phyloP scores from a whole-genome alignment of 2,797 vertebrate species.

The Rhabdophis nuchalis region DNA sequence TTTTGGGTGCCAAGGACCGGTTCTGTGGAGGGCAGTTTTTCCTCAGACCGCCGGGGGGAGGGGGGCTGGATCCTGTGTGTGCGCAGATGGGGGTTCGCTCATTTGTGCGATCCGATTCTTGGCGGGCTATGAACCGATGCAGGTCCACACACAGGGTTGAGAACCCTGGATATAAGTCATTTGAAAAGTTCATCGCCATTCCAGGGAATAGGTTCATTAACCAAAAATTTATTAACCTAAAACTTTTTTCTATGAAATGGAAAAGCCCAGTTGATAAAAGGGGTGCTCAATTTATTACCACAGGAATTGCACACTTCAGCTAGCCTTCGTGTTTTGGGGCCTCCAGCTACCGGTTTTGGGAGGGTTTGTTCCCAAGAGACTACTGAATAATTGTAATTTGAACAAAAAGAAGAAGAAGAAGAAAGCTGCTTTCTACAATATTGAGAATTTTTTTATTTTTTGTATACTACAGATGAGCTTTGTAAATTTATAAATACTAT shows the following conservation, averaged over 20 bases:
- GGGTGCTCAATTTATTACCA: slow-evolving; percentile 29
- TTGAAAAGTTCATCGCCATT: slow-evolving; percentile 2
- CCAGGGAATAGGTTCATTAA: slow-evolving; percentile 25
- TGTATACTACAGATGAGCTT: slow-evolving; percentile 47
- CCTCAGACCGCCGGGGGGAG: accelerated
- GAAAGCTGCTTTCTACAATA: slow-evolving; percentile 44
- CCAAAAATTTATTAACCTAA: slow-evolving; percentile 14
- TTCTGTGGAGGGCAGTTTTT: background rate
- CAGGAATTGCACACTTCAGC: slow-evolving; percentile 40
- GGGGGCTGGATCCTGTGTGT: background rate
- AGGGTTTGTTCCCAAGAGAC: slow-evolving; percentile 36
- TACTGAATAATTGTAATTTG: slow-evolving; percentile 39
- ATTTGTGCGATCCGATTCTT: background rate
- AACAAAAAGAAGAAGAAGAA: background rate
- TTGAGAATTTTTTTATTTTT: slow-evolving; percentile 45
- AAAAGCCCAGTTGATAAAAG: slow-evolving; percentile 33
- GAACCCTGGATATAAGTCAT: slow-evolving; percentile 6
- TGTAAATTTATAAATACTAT: slow-evolving; percentile 48
- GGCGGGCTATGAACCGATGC: background rate
- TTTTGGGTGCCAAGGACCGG: background rate
- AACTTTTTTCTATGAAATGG: background rate
- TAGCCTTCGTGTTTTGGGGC: slow-evolving; percentile 15
- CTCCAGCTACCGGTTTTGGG: slow-evolving; percentile 27
- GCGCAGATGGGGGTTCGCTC: background rate
- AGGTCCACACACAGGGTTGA: background rate